A percentile compares a stretch with the other conserved stretches of the same genome.
phyloP scores from a whole-genome alignment of 2,888 invertebrate species.

The Dexiosoma caninum region DNA sequence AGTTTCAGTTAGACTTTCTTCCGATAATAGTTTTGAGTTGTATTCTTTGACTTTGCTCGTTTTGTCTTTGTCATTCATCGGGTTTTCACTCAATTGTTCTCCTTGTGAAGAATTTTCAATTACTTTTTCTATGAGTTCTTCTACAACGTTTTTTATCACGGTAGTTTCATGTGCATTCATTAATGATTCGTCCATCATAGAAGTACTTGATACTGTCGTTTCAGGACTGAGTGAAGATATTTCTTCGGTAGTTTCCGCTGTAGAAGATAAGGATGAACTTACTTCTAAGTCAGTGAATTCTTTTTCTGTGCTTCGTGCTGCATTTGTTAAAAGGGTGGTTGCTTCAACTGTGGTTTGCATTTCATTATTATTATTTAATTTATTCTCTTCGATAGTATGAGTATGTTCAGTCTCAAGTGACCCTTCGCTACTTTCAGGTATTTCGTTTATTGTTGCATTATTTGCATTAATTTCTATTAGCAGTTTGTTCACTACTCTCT shows the following conservation, averaged over 20 bases:
- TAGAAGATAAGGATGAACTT: conserved; percentile 68
- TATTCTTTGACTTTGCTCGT: conserved; percentile 67
- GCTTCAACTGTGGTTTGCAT: conserved; percentile 57
- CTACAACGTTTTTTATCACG: conserved; percentile 73
- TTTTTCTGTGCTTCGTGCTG: conserved; percentile 23
- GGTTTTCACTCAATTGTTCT: not conserved
- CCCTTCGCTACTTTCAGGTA: conserved; percentile 8
- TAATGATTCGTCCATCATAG: conserved; percentile 65
- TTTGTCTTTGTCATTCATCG: conserved; percentile 57
- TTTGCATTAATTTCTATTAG: conserved; percentile 70
- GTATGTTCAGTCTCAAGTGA: conserved; percentile 75
- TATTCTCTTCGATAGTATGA: conserved; percentile 70
- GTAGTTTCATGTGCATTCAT: conserved; percentile 61
- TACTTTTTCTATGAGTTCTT: conserved; percentile 75
- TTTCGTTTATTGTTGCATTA: conserved; percentile 40
- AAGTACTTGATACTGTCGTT: conserved; percentile 66
- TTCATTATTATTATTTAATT: conserved; percentile 72
- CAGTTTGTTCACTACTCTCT: not conserved
- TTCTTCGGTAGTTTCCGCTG: conserved; percentile 67
- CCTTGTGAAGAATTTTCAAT: conserved; percentile 68
- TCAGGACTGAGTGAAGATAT: conserved; percentile 67
- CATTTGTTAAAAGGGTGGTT: conserved; percentile 41
- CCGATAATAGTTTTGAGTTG: conserved; percentile 48
- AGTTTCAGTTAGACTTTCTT: conserved; percentile 64
- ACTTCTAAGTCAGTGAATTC: conserved; percentile 63